These are phyloP conservation scores for Empidonax alnorum DNA, from an alignment of 2,113 vertebrate genomes.

Conservation along the genomic window DNA sequence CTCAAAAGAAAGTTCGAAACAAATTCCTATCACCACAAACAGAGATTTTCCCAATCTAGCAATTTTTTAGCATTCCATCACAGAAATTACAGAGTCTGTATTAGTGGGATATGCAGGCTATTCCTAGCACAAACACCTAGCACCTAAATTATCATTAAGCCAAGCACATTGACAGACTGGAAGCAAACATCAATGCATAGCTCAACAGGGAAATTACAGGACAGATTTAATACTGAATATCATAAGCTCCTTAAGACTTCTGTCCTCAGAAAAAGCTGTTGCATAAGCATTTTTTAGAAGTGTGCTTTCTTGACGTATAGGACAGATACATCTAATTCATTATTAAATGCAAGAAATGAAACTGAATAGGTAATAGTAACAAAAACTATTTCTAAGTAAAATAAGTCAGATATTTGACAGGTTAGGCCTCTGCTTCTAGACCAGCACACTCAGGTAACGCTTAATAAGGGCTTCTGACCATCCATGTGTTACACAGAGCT, in stretches of 20 bases:
- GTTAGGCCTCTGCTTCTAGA: not conserved
- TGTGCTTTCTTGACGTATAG: not conserved
- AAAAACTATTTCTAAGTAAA: not conserved
- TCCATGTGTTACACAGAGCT: not conserved
- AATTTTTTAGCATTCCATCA: not conserved
- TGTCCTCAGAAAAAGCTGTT: not conserved
- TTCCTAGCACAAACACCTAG: not conserved
- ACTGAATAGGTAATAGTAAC: not conserved
- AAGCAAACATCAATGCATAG: not conserved
- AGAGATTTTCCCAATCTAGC: not conserved
- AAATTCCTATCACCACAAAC: not conserved
- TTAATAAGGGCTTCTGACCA: not conserved
- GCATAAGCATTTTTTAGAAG: not conserved
- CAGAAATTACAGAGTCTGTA: not conserved
- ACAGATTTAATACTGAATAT: not conserved
- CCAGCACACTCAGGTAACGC: not conserved
- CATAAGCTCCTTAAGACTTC: not conserved
- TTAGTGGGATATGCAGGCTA: not conserved
- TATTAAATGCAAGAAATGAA: not conserved
- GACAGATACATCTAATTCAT: not conserved
- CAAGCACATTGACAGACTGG: not conserved
- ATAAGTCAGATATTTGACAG: not conserved
- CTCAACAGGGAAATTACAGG: not conserved
- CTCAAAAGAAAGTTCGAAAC: accelerated
- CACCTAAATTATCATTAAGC: not conserved